Base-by-base conservation (phyloP, 1,140 invertebrate species). In the Bombus breviceps region DNA sequence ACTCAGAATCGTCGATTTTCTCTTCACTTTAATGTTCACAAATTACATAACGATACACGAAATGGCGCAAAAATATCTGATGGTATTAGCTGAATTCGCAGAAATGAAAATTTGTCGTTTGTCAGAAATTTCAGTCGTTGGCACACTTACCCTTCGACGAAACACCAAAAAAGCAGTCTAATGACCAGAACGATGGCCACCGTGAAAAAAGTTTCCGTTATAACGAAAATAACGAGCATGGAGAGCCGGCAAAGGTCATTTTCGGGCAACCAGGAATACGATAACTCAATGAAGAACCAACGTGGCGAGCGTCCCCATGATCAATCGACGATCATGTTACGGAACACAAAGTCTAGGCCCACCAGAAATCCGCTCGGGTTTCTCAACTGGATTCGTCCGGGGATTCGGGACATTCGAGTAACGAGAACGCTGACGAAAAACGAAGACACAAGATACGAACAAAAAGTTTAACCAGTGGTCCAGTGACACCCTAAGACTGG, bases 301-400 rank as follows among this genome's bases (percentile, higher is more conserved):
- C 25, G 57, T n/a, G 5, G 62, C 57, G 34, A 28, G 37, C 18
- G 47, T 22, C 47, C 47, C 47, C 59, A n/a, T 22, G 34, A 28
- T 62, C 53, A 69, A 87, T 80, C 66, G 78, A 86, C 68, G 86
- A 90, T 90, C 89, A 75, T 84, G 83, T 91, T 90, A 90, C 89
- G 68, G 62, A 57, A 75, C 69, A 62, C 84, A 41, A 64, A 47
- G 47, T 41, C 66, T 85, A 87, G 53, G 83, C 32, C 76, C 72
- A 34, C 41, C 64, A 85, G 80, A 89, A 84, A 89, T 83, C 87
- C 81, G 77, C 89, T 90, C 90, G 86, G 73, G 86, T 90, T 89
- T 87, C 90, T 62, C 73, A 37, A 71, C 62, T 41, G 32, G 43
- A 88, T 83, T 75, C 64, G 72, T 81, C 71, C 13, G 13, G 25